Evolutionary conservation across 2,888 invertebrate genomes (phyloP).

Genomic region (Pseudococcus longispinus): DNA sequence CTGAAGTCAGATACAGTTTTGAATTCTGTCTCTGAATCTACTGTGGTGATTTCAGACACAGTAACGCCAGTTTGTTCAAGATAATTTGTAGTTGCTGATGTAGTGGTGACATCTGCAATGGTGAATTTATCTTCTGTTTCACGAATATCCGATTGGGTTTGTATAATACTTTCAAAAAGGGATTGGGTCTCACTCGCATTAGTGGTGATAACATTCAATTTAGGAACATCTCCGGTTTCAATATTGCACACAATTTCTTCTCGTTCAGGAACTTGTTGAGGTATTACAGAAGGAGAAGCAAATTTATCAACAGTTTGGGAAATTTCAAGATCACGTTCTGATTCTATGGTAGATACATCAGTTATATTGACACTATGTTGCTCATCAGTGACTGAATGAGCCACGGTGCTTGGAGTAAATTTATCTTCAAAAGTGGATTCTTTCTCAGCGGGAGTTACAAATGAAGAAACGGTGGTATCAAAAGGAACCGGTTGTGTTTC

Average conservation of each 20-base stretch:
- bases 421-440: constrained; percentile 26
- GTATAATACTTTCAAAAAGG: constrained; percentile 63
- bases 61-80: constrained; percentile 18
- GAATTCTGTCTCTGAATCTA: constrained; percentile 33
- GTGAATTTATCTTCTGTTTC: constrained; percentile 61
- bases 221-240: constrained; percentile 64
- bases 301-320: neutral
- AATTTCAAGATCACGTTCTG: constrained; percentile 13
- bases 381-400: constrained; percentile 66
- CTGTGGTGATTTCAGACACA: neutral
- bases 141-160: constrained; percentile 60
- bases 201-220: constrained; percentile 57
- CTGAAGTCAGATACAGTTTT: neutral
- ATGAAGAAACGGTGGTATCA: constrained; percentile 19
- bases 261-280: constrained; percentile 63
- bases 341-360: constrained; percentile 58
- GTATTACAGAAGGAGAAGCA: constrained; percentile 59
- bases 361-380: constrained; percentile 60
- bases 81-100: constrained; percentile 50
- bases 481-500: neutral
- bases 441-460: constrained; percentile 10
- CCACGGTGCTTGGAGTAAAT: constrained; percentile 63
- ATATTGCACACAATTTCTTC: constrained; percentile 68
- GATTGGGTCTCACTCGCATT: constrained; percentile 59
- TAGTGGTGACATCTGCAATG: neutral